A percentile compares a stretch with the other conserved stretches of the same genome.
phyloP scores from a whole-genome alignment of 2,113 vertebrate species.

The Megaceryle maxima region DNA sequence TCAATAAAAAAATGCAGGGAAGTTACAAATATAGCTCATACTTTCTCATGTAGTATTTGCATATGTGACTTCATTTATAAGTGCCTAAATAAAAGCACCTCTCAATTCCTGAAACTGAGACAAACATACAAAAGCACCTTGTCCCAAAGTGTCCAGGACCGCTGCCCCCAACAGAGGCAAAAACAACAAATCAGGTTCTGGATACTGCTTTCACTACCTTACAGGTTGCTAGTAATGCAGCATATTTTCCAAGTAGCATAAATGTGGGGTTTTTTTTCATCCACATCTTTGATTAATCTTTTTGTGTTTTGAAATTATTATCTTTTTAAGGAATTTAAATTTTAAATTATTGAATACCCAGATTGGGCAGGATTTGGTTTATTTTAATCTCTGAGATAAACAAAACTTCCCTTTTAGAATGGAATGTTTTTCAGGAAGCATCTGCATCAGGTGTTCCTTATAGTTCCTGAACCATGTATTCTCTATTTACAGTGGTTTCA shows the following conservation, averaged over 20 bases:
- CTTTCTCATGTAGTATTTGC: neutral
- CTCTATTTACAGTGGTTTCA: neutral
- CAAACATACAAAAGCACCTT: neutral
- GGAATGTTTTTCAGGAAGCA: neutral
- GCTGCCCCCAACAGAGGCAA: neutral
- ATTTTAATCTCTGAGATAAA: neutral
- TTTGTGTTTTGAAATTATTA: neutral
- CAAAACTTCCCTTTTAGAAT: neutral
- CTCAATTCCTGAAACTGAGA: neutral
- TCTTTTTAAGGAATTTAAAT: neutral
- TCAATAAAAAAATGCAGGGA: neutral
- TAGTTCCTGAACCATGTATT: neutral
- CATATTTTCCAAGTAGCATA: neutral
- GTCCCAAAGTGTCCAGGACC: neutral
- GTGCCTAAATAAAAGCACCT: neutral
- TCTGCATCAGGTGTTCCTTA: neutral
- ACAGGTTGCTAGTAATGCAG: neutral
- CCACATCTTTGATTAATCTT: neutral
- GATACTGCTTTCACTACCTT: neutral
- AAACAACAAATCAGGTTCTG: neutral
- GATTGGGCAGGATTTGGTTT: neutral
- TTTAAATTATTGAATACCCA: neutral
- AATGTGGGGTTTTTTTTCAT: rapidly evolving
- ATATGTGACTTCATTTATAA: neutral
- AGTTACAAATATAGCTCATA: neutral